Percentiles rank a stretch among this genome's conserved stretches.
Conservation (phyloP, 1,140 invertebrate species). For the Arctopsyche grandis region DNA sequence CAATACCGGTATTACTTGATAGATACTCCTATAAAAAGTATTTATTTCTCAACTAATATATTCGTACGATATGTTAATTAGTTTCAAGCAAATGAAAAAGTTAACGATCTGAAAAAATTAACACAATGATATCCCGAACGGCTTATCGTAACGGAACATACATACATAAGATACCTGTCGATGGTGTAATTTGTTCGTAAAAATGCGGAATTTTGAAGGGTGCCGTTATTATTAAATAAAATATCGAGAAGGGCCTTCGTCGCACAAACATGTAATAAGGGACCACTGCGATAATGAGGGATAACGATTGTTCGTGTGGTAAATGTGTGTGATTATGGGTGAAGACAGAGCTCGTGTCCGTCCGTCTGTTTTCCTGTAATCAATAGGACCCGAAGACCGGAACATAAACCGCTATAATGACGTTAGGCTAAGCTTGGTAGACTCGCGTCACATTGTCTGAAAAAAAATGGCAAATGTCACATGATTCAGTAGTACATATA, state of each 20-base stretch:
- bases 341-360: neutral
- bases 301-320: slow-evolving; percentile 21
- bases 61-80: no score
- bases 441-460: neutral
- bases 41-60: no score
- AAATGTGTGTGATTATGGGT: neutral
- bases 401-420: neutral
- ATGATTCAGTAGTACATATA: no score
- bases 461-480: neutral
- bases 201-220: neutral
- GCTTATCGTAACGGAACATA: no score
- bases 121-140: no score
- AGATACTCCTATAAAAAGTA: no score
- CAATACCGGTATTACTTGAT: no score
- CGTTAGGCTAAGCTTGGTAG: neutral
- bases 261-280: neutral
- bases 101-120: no score
- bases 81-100: no score
- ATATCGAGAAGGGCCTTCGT: neutral
- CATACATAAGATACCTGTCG: no score
- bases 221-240: slow-evolving; percentile 1
- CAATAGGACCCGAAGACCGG: neutral
- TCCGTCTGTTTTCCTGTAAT: neutral
- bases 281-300: neutral
- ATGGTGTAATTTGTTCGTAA: no score